A percentile compares a stretch with the other conserved stretches of the same genome.
phyloP scores from a whole-genome alignment of 2,888 invertebrate genomes.

The Micoletzkya japonica region DNA sequence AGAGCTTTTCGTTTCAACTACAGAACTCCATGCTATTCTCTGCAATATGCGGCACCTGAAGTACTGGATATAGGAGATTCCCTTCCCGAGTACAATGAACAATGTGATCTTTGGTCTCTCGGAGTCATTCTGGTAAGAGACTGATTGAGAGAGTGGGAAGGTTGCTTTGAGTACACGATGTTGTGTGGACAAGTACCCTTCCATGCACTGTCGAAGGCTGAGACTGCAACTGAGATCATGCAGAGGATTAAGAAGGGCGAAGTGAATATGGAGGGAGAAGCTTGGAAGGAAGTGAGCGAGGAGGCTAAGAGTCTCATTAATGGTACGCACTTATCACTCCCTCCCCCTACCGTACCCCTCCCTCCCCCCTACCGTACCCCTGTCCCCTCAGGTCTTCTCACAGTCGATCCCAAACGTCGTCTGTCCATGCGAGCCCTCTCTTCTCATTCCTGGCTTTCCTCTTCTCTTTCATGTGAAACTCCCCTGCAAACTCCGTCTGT shows the following conservation, averaged over 20 bases:
- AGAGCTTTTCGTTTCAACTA: neutral
- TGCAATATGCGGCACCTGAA: conserved; percentile 93
- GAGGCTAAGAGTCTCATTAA: conserved; percentile 78
- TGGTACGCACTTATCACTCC: conserved; percentile 60
- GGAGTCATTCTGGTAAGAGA: conserved; percentile 82
- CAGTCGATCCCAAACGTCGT: conserved; percentile 78
- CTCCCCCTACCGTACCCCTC: neutral
- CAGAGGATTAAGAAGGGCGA: conserved; percentile 79
- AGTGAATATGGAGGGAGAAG: conserved; percentile 76
- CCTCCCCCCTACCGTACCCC: neutral
- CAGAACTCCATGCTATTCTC: conserved; percentile 87
- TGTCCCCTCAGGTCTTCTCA: conserved; percentile 72
- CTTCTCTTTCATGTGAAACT: conserved; percentile 62
- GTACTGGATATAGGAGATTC: conserved; percentile 75
- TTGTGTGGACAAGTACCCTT: conserved; percentile 86
- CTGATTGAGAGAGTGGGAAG: neutral
- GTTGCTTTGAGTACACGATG: conserved; percentile 75
- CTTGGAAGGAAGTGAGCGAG: conserved; percentile 77
- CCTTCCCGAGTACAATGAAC: conserved; percentile 76
- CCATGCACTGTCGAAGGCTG: conserved; percentile 74
- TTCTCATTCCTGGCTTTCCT: conserved; percentile 74
- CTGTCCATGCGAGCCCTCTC: conserved; percentile 74
- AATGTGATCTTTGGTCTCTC: conserved; percentile 92
- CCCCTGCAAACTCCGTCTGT: conserved; percentile 63
- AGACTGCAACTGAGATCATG: conserved; percentile 78